These are phyloP conservation scores for Lycodopsis pacificus DNA, from an alignment of 2,797 vertebrate genomes.

Conservation along the genomic window DNA sequence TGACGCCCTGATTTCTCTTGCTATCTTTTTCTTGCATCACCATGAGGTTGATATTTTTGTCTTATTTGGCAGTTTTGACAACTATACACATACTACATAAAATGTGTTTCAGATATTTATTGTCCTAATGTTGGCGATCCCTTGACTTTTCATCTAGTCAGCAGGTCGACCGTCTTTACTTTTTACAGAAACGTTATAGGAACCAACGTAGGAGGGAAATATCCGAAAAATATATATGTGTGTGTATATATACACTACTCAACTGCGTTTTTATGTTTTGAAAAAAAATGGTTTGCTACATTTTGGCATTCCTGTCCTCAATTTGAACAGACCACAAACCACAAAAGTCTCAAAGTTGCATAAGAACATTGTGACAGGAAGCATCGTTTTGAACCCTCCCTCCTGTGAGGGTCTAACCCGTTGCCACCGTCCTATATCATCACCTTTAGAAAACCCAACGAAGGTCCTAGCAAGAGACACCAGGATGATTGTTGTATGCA, in stretches of 20 bases:
- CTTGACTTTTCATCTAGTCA: no score
- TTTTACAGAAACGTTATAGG: background rate
- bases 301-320: background rate
- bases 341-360: background rate
- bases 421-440: background rate
- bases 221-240: background rate
- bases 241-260: background rate
- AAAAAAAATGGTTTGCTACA: background rate
- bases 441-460: background rate
- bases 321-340: slow-evolving; percentile 25
- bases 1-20: no score
- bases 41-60: no score
- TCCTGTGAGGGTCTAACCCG: background rate
- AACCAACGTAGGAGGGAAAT: background rate
- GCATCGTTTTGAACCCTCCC: background rate
- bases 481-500: slow-evolving; percentile 24
- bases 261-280: no score
- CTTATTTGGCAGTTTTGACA: no score
- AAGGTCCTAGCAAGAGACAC: background rate
- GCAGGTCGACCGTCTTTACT: no score
- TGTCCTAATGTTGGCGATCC: no score
- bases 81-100: no score
- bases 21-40: no score
- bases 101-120: no score
- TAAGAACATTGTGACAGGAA: slow-evolving; percentile 34